Evolutionary conservation across 2,888 invertebrate species (phyloP).

Genomic region (Lobophora halterata): DNA sequence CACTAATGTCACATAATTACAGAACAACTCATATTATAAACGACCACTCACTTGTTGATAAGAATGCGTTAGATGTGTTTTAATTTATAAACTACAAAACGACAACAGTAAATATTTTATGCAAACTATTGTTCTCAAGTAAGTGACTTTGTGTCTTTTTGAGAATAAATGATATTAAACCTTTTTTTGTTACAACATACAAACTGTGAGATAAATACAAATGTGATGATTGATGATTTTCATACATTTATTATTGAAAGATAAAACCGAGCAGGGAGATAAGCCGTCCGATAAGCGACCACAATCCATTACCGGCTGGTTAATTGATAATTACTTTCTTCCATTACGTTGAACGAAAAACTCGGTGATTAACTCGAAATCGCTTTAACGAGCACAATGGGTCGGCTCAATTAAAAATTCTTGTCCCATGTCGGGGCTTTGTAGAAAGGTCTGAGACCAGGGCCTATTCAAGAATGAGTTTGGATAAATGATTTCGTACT

Average conservation of each 20-base stretch:
- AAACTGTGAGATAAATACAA: no score
- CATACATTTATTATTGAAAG: constrained; percentile 64
- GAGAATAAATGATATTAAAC: no score
- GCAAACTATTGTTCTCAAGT: no score
- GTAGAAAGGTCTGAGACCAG: constrained; percentile 72
- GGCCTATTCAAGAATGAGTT: constrained; percentile 49
- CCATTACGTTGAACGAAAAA: constrained; percentile 75
- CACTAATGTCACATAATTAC: no score
- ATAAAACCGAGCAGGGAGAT: constrained; percentile 64
- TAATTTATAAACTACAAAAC: no score
- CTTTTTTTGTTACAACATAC: no score
- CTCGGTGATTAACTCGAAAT: constrained; percentile 77
- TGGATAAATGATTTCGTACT: no score
- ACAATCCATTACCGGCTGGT: constrained; percentile 77
- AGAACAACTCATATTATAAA: no score
- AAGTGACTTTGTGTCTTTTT: no score
- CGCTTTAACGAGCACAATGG: constrained; percentile 78
- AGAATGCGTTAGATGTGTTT: no score
- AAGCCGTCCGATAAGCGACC: constrained; percentile 71
- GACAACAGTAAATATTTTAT: no score
- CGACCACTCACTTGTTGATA: no score
- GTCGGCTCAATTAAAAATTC: constrained; percentile 77
- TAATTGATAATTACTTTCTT: constrained; percentile 81
- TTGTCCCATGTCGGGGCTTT: constrained; percentile 74
- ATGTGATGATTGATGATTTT: constrained; percentile 57